Evolutionary conservation across 2,888 invertebrate species (phyloP), one percentile per base, ranked within the genome.

Genomic region (Caradrina clavipalpis): DNA sequence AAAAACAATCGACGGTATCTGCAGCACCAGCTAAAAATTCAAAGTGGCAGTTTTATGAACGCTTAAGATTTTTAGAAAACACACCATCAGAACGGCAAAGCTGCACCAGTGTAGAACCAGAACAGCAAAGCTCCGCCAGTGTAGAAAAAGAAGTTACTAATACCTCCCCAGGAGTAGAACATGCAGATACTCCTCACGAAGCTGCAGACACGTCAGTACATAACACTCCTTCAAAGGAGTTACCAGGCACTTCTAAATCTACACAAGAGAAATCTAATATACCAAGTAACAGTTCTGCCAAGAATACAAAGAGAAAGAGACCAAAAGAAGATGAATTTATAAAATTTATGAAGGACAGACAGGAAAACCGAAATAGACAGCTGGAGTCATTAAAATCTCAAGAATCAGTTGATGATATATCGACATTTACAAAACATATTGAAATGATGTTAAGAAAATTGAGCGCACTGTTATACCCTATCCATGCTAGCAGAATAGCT

Each of bases 1-100:
- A 57, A 57, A 57, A 5, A 17, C 2, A 26, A 26, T 57, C 57
- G 0, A 57, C 57, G 57, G 57, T 39, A 57, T 57, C 57, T 42
- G 13, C 47, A 59, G 58, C 58, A 59, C 58, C 58, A 59, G 58
- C 58, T 47, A 74, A 70, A 66, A 67, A 64, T 65, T 72, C 62
- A 68, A 75, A 75, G 59, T 72, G 75, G 75, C 75, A 68, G 13
- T 68, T 75, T 68, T 75, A 72, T 75, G 51, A 75, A 68, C 75
- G 71, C 10, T 63, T 75, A 68, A 71, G 68, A 75, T 71, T 71
- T 75, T 68, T 68, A 68, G 71, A 68, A 70, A 66, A 70, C 59
- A 70, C 59, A 68, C 73, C 69, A 64, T 73, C 63, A 61, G 69
- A 69, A 73, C 69, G 65, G 69, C 65, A 61, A 62, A 53, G 62